Conservation (phyloP, 2,797 vertebrate species). For the Betta splendens region DNA sequence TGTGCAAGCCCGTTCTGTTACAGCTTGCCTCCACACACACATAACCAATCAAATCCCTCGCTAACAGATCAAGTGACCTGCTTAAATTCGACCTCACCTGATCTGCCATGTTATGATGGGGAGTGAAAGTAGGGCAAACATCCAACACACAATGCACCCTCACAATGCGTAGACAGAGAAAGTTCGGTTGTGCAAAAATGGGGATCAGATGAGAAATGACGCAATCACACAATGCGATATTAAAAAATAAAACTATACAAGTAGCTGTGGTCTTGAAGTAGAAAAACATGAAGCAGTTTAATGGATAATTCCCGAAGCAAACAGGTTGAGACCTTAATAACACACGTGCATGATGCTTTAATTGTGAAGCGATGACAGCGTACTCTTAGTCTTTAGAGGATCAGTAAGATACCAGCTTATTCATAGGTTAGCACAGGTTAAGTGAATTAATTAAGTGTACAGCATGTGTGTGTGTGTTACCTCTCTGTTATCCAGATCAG, state of each 20-base stretch:
- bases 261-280: background rate
- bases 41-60: constrained; percentile 52
- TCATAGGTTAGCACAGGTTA: constrained; percentile 46
- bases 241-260: too few relatives aligned
- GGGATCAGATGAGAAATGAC: constrained; percentile 18
- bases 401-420: constrained; percentile 33
- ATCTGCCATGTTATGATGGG: constrained; percentile 56
- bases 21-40: constrained; percentile 28
- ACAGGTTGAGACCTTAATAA: constrained; percentile 8
- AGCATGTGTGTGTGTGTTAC: constrained; percentile 68
- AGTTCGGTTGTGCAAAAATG: constrained; percentile 30
- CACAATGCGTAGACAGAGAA: constrained; percentile 33
- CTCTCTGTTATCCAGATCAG: constrained; percentile 95
- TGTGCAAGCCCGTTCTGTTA: constrained; percentile 64
- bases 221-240: too few relatives aligned
- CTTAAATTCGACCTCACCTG: constrained; percentile 72
- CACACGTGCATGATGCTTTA: constrained; percentile 25
- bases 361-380: constrained; percentile 26
- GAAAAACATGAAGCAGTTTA: background rate
- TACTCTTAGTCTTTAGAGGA: constrained; percentile 42
- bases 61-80: constrained; percentile 57
- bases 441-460: constrained; percentile 55
- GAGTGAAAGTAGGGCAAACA: constrained; percentile 68
- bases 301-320: constrained; percentile 2
- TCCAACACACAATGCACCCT: constrained; percentile 39